Evolutionary conservation across 1,140 invertebrate species (phyloP), one percentile per base, ranked within the genome.

Genomic region (Aphelinus atriplicis): DNA sequence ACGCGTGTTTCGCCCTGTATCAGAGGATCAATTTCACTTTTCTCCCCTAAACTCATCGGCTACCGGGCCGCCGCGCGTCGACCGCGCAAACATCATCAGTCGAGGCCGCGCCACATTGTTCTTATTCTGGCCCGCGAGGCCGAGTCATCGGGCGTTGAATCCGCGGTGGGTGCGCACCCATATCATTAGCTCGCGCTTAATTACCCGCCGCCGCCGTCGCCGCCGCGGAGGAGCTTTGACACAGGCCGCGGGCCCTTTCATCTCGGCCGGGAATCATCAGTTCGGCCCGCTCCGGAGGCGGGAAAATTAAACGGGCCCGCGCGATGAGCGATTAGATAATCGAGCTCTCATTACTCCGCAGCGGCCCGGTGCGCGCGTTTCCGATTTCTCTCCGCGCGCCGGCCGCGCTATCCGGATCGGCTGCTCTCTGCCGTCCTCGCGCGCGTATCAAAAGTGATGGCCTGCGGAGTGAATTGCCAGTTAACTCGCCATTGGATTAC

Each of bases 151-250:
- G 76, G 81, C 80, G 85, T 83, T 7, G 66, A 26, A 26, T 2
- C 43, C 53, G 3, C 50, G 48, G 53, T 45, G n/a, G n/a, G n/a
- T n/a, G 10, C 6, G 6, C 56, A 78, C 82, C 73, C 78, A 73
- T 78, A 80, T 84, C 85, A 85, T 86, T 86, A 87, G 79, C 64
- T 71, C 76, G 66, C 75, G 81, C 81, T 86, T 86, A 87, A 87
- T 87, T 87, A 85, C 79, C 81, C 78, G 78, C 26, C 26, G 26
- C 26, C 26, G 26, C 26, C 26, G 26, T 26, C 26, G 26, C 26
- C 26, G 26, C 26, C 26, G 26, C 77, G 76, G 66, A 71, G 76
- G 72, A 76, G 76, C 79, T 82, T 84, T 83, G 83, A 84, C 83
- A 84, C 81, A 78, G 78, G 73, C 72, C 78, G 79, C 62, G 63